Evolutionary conservation across 2,113 vertebrate genomes (phyloP).

Genomic region (Sardina pilchardus): DNA sequence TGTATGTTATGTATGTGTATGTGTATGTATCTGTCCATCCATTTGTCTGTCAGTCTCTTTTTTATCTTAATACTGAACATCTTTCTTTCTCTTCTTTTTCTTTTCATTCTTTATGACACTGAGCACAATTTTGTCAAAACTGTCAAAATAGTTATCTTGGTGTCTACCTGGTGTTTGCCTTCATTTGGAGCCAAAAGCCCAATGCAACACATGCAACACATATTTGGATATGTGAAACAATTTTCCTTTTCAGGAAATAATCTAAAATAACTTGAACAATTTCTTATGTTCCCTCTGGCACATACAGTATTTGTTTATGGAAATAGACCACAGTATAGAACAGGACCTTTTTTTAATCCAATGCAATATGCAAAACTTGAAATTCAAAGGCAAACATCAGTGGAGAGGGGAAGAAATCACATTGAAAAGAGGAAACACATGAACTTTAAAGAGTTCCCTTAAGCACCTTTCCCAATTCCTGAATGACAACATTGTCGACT

Average conservation of each 20-base stretch:
- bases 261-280: no score
- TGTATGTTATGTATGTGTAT: no score
- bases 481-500: not conserved
- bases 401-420: not conserved
- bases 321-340: not conserved
- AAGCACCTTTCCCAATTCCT: not conserved
- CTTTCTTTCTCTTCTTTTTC: not conserved
- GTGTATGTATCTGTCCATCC: no score
- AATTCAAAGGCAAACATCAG: not conserved
- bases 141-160: not conserved
- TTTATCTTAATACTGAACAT: not conserved
- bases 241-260: no score
- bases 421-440: not conserved
- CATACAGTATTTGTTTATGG: slow-evolving; percentile 3
- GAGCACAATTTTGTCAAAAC: not conserved
- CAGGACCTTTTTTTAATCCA: not conserved
- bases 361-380: not conserved
- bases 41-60: not conserved
- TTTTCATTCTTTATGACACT: not conserved
- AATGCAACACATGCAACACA: no score
- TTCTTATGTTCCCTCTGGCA: no score
- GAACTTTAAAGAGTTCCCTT: not conserved
- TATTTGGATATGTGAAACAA: no score
- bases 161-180: not conserved
- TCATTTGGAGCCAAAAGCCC: no score